These are phyloP conservation scores for Diadophis punctatus DNA, from an alignment of 2,113 vertebrate genomes.

Conservation along the genomic window DNA sequence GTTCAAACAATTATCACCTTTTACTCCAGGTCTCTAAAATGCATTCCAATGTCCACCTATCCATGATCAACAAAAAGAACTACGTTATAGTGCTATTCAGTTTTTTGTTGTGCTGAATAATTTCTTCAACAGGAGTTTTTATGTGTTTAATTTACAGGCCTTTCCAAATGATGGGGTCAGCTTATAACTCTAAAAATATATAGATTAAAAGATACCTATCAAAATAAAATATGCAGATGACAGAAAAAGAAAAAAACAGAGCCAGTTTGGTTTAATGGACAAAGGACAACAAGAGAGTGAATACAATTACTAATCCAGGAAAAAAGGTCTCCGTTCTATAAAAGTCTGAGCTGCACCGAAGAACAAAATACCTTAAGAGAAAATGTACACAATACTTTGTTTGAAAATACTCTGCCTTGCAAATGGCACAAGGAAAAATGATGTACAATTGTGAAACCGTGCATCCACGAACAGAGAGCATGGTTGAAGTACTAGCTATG, in stretches of 20 bases:
- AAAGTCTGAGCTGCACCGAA: neutral
- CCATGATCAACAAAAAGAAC: neutral
- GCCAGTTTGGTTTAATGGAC: neutral
- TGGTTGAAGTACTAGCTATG: constrained; percentile 59
- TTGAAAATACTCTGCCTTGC: neutral
- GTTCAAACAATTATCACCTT: constrained; percentile 25
- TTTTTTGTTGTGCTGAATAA: constrained; percentile 34
- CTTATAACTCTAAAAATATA: neutral
- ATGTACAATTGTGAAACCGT: neutral
- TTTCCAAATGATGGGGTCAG: neutral
- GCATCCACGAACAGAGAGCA: constrained; percentile 14
- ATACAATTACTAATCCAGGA: neutral
- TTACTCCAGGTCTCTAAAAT: constrained; percentile 20
- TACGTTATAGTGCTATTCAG: constrained; percentile 2
- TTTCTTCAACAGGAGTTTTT: neutral
- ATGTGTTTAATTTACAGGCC: neutral
- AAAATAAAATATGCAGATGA: neutral
- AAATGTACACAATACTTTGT: neutral
- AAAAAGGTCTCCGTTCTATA: neutral
- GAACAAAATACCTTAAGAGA: neutral
- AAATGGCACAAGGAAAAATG: neutral
- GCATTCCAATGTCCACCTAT: constrained; percentile 23
- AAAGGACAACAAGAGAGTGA: neutral
- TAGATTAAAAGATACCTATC: neutral
- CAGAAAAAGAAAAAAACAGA: neutral